Evolutionary conservation across 2,888 invertebrate species (phyloP).

Genomic region (Dromius quadrimaculatus): DNA sequence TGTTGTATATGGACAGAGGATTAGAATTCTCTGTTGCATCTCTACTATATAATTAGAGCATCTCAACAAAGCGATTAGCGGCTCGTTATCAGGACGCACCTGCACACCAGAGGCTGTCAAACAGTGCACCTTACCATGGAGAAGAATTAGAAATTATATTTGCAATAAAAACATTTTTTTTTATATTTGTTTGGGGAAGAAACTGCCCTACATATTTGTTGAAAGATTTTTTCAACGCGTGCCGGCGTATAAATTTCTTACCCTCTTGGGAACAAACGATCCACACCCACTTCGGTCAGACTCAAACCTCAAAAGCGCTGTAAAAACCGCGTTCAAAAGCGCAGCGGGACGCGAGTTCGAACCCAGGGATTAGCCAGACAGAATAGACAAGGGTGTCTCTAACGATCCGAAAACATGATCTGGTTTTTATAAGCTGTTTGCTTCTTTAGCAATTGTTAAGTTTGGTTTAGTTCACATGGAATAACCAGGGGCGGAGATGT

Average conservation of each 20-base stretch:
- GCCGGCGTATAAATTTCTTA: too few species aligned
- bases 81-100: conserved; percentile 15
- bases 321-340: background rate
- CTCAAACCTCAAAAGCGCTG: too few species aligned
- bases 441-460: background rate
- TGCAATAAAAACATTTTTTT: too few species aligned
- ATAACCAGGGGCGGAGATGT: background rate
- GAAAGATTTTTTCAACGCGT: too few species aligned
- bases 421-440: conserved; percentile 2
- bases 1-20: conserved; percentile 3
- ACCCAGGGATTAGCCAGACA: conserved; percentile 3
- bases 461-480: background rate
- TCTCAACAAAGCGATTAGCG: conserved; percentile 22
- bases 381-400: conserved; percentile 13
- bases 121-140: too few species aligned
- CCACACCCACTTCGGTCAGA: conserved; percentile 1
- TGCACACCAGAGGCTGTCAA: background rate
- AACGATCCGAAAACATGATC: conserved; percentile 1
- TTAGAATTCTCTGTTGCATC: background rate
- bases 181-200: too few species aligned
- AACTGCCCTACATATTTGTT: too few species aligned
- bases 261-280: conserved; percentile 8
- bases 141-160: too few species aligned
- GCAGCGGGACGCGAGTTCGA: conserved; percentile 3
- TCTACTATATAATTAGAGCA: conserved; percentile 28